Conservation (phyloP, 2,797 vertebrate genomes). For the Eleutherodactylus coqui region DNA sequence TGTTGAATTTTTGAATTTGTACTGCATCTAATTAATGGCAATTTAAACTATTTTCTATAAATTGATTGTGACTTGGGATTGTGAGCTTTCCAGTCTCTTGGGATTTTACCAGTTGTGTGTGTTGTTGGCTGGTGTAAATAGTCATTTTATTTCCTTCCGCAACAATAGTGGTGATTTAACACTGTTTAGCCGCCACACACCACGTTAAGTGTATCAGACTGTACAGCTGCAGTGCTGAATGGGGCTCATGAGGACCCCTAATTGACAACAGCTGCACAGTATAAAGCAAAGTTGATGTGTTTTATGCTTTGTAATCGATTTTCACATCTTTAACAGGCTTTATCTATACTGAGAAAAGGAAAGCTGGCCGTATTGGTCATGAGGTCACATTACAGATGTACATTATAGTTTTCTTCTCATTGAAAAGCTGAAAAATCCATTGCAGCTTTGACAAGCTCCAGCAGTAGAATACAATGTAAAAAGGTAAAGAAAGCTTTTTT, state of each 20-base stretch:
- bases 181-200: constrained; percentile 65
- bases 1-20: background rate
- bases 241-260: constrained; percentile 70
- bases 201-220: constrained; percentile 68
- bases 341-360: constrained; percentile 58
- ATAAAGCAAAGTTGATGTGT: constrained; percentile 62
- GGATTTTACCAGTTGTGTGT: constrained; percentile 32
- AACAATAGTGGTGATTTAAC: constrained; percentile 70
- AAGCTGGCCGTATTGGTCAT: constrained; percentile 52
- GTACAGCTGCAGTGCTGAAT: constrained; percentile 66
- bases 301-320: constrained; percentile 66
- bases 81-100: constrained; percentile 9
- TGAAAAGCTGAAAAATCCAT: constrained; percentile 1
- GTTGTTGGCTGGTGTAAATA: constrained; percentile 38
- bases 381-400: constrained; percentile 45
- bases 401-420: constrained; percentile 33
- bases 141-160: constrained; percentile 62
- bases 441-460: background rate
- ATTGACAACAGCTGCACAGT: constrained; percentile 74
- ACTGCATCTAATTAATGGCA: background rate
- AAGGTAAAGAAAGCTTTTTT: background rate
- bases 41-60: background rate
- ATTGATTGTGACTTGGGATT: background rate
- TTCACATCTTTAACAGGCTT: constrained; percentile 66
- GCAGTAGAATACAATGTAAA: background rate